Evolutionary conservation across 2,797 vertebrate species (phyloP), one percentile per base, ranked within the genome.

Genomic region (Bradypodion pumilum): DNA sequence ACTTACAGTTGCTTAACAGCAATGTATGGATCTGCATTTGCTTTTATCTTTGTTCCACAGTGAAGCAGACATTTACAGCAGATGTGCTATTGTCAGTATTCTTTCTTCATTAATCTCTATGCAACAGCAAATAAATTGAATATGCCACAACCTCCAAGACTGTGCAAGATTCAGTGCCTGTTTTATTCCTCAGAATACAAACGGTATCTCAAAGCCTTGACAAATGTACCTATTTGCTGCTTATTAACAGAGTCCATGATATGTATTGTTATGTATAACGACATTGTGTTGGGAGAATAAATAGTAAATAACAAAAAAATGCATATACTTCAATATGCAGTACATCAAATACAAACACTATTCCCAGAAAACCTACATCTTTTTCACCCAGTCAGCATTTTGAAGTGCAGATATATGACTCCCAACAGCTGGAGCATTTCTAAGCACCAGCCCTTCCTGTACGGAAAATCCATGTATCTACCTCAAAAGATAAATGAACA

Each of bases 1-100:
- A 60, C 12, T n/a, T 56, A 60, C 19, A 37, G 52, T 40, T 60
- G 9, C 12, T 70, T 27, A 8, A 35, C 32, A 23, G 35, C 25
- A 23, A n/a, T 72, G n/a, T 44, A 72, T 89, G 90, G 86, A 83
- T 37, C 88, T 93, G 88, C 89, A 78, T 60, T 70, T 74, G 32
- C 78, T n/a, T 83, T 84, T 87, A 87, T 84, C 87, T 74, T 85
- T 63, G 79, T 68, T 89, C 78, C 84, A 82, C 85, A 73, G 69
- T 59, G 73, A 3, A 80, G 49, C n/a, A 3, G 0, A 80, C 66
- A 81, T 81, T 85, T 74, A 12, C 74, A 83, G 89, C 77, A 74
- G 27, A 87, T 87, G 80, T 80, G 59, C 73, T 0, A 0, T 29
- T 82, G 76, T 77, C 88, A 82, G 15, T 60, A 74, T 78, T 88